Percentiles rank a stretch among this genome's conserved stretches.
Conservation (phyloP, 2,888 invertebrate species). For the Chirona hameri region DNA sequence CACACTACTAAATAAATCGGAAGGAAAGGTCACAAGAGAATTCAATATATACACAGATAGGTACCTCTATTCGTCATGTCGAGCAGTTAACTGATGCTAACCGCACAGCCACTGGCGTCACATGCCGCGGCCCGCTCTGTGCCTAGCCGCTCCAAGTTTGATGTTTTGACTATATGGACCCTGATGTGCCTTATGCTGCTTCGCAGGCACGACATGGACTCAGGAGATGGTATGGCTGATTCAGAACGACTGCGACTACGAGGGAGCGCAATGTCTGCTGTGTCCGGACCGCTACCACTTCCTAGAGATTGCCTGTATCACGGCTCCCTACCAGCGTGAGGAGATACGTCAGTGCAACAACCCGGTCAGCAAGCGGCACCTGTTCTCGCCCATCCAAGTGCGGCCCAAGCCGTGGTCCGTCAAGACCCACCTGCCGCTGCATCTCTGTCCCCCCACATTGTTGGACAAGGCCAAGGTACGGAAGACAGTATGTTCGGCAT, state of each 20-base stretch:
- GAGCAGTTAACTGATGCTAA: too few relatives aligned
- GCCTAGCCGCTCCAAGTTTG: too few relatives aligned
- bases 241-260: conserved; percentile 26
- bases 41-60: too few relatives aligned
- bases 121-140: too few relatives aligned
- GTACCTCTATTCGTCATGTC: too few relatives aligned
- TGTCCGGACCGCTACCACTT: conserved; percentile 30
- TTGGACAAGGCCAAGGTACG: conserved; percentile 42
- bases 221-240: conserved; percentile 33
- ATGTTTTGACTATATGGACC: too few relatives aligned
- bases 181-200: too few relatives aligned
- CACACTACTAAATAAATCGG: too few relatives aligned
- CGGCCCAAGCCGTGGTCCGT: conserved; percentile 38
- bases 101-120: too few relatives aligned
- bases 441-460: conserved; percentile 34
- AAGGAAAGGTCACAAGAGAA: too few relatives aligned
- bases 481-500: too few relatives aligned
- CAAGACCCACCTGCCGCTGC: conserved; percentile 43
- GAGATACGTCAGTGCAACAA: not conserved
- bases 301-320: conserved; percentile 8
- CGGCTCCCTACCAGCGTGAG: not conserved
- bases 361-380: not conserved
- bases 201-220: conserved; percentile 32
- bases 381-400: not conserved
- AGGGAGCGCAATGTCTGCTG: not conserved